These are phyloP conservation scores for Sterna hirundo DNA, from an alignment of 2,113 vertebrate genomes.

Conservation along the genomic window DNA sequence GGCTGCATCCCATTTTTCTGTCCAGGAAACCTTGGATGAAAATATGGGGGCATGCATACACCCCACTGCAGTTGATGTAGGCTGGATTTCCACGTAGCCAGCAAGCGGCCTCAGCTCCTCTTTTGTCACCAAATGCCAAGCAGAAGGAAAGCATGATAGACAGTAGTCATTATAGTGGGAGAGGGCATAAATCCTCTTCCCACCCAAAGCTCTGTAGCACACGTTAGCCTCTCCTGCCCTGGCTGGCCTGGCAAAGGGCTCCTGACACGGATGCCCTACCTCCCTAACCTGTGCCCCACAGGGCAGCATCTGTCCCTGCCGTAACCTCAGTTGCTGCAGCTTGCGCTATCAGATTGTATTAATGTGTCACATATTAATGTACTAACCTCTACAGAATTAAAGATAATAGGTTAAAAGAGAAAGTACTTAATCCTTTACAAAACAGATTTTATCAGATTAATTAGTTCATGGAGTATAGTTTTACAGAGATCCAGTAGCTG, in stretches of 20 bases:
- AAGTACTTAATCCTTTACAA: neutral
- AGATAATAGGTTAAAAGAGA: neutral
- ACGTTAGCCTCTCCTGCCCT: rapidly evolving
- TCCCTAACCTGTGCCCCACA: neutral
- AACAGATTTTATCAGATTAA: neutral
- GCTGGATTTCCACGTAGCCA: neutral
- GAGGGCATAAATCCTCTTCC: neutral
- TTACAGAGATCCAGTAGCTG: neutral
- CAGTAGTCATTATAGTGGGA: neutral
- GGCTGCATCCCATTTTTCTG: neutral
- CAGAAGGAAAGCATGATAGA: neutral
- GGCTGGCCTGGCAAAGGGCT: neutral
- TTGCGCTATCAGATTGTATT: neutral
- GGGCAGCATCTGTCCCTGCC: neutral
- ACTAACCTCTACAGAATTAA: neutral
- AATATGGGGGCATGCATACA: neutral
- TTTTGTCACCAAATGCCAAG: neutral
- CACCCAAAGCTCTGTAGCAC: neutral
- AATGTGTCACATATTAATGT: neutral
- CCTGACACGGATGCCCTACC: neutral
- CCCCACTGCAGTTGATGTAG: neutral
- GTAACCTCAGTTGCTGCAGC: neutral
- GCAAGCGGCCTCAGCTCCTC: rapidly evolving
- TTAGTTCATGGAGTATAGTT: neutral
- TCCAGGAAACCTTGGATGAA: neutral